These are phyloP conservation scores for Perodicticus potto DNA, from an alignment of 2,797 vertebrate species.

Conservation along the genomic window DNA sequence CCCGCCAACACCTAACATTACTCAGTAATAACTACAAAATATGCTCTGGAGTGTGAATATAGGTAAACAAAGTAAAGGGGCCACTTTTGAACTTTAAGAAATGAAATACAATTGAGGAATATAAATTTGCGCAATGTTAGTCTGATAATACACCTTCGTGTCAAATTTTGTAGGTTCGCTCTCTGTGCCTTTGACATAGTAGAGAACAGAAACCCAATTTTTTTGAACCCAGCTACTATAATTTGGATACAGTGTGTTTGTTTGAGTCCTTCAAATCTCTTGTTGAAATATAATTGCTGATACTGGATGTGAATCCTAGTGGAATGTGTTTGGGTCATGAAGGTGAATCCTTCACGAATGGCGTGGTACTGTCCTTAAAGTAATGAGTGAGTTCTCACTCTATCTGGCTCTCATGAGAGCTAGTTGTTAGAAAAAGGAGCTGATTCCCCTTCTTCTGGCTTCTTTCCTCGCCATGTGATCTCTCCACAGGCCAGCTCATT, in stretches of 20 bases:
- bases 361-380: background rate
- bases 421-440: background rate
- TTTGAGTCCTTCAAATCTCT: background rate
- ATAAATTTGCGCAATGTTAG: background rate
- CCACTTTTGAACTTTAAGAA: background rate
- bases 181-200: background rate
- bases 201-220: background rate
- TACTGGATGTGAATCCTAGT: background rate
- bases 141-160: accelerated
- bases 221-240: background rate
- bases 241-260: background rate
- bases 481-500: background rate
- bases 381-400: background rate
- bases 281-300: background rate
- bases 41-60: background rate
- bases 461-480: background rate
- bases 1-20: background rate
- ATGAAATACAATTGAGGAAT: background rate
- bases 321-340: background rate
- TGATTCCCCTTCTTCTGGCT: background rate
- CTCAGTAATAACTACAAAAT: background rate
- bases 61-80: background rate
- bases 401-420: background rate
- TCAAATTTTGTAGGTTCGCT: background rate
- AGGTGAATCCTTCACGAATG: background rate